These are phyloP conservation scores for Podotricha telesiphe DNA, from an alignment of 2,888 invertebrate species.

Conservation along the genomic window DNA sequence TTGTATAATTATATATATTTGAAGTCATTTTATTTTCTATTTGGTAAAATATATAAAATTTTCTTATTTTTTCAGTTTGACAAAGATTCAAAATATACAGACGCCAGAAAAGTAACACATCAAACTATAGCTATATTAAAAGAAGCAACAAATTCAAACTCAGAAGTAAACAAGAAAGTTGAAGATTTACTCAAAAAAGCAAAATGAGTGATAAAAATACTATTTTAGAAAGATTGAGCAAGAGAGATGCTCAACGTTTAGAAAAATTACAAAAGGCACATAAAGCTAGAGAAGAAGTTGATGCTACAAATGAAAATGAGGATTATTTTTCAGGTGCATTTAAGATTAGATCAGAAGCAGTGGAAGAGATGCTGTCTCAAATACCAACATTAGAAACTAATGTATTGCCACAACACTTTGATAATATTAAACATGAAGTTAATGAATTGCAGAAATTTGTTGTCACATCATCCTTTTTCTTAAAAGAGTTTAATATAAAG, in stretches of 20 bases:
- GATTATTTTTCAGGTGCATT: conserved; percentile 89
- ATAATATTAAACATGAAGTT: conserved; percentile 88
- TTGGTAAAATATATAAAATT: background rate
- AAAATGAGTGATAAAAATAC: conserved; percentile 77
- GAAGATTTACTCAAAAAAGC: conserved; percentile 73
- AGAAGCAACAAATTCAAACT: conserved; percentile 72
- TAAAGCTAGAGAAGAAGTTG: conserved; percentile 84
- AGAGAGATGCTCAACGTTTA: conserved; percentile 86
- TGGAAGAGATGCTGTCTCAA: conserved; percentile 85
- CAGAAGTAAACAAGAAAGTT: conserved; percentile 74
- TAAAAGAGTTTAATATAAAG: conserved; percentile 91
- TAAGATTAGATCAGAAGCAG: conserved; percentile 85
- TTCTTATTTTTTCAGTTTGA: conserved; percentile 65
- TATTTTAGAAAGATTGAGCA: conserved; percentile 76
- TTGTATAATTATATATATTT: too few species aligned
- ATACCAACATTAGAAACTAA: conserved; percentile 77
- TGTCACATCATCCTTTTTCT: conserved; percentile 90
- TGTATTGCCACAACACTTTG: conserved; percentile 85
- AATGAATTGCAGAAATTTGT: conserved; percentile 90
- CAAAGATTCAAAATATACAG: conserved; percentile 63
- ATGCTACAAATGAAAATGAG: conserved; percentile 86
- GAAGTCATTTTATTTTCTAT: background rate
- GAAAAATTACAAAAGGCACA: conserved; percentile 86
- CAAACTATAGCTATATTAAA: conserved; percentile 70
- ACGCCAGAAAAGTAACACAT: conserved; percentile 60